Evolutionary conservation across 2,113 vertebrate species (phyloP).

Genomic region (Daubentonia madagascariensis): DNA sequence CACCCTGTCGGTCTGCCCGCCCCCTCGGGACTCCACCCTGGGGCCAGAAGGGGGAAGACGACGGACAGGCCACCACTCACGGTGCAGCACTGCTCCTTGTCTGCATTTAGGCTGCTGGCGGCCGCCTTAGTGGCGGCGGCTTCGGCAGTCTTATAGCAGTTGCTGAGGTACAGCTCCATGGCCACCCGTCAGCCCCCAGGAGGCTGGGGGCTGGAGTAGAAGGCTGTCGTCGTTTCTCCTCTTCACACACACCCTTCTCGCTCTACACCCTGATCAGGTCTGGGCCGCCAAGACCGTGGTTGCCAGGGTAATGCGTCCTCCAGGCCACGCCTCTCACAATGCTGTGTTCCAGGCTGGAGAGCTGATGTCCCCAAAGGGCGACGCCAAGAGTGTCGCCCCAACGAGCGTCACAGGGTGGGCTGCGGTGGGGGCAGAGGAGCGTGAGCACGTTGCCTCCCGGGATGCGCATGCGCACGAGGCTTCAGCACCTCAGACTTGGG

Average conservation of each 20-base stretch:
- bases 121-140: neutral
- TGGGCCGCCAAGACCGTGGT: neutral
- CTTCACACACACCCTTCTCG: rapidly evolving
- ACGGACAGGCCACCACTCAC: neutral
- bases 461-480: neutral
- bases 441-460: neutral
- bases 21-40: neutral
- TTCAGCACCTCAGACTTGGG: neutral
- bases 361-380: neutral
- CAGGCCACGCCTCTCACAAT: neutral
- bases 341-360: rapidly evolving
- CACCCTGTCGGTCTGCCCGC: rapidly evolving
- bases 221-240: neutral
- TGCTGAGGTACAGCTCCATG: neutral
- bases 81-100: rapidly evolving
- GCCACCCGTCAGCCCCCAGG: neutral
- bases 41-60: no score
- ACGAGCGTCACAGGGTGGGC: neutral
- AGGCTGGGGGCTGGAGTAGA: neutral
- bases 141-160: neutral
- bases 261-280: rapidly evolving
- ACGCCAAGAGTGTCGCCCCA: no score
- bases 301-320: neutral
- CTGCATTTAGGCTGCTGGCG: neutral
- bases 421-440: neutral